Evolutionary conservation across 2,888 invertebrate genomes (phyloP).

Genomic region (Drosophila hawaiiensis): DNA sequence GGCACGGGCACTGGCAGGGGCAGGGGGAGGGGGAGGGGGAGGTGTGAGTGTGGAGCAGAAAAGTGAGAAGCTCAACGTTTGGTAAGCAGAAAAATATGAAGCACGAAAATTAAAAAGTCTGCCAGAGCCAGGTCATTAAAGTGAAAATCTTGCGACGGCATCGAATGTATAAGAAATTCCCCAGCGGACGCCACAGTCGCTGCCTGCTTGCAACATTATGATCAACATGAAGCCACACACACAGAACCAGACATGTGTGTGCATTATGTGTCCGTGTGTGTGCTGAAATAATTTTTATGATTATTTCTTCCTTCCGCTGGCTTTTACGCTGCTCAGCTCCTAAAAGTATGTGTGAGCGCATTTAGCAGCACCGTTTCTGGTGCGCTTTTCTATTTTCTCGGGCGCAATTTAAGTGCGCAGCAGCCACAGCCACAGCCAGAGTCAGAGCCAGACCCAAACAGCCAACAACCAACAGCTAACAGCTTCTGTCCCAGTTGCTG

Average conservation of each 20-base stretch:
- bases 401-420: conserved; percentile 68
- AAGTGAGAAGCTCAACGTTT: conserved; percentile 11
- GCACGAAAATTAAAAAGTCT: conserved; percentile 74
- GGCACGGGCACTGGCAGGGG: too few species aligned
- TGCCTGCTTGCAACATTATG: conserved; percentile 76
- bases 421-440: conserved; percentile 15
- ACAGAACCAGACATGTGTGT: conserved; percentile 21
- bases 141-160: conserved; percentile 63
- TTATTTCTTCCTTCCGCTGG: conserved; percentile 83
- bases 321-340: conserved; percentile 58
- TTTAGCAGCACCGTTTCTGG: conserved; percentile 60
- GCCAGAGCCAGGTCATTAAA: conserved; percentile 68
- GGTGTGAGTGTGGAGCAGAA: not conserved
- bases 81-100: conserved; percentile 73
- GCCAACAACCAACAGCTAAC: conserved; percentile 15
- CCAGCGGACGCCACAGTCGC: conserved; percentile 56
- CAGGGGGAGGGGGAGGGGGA: not conserved
- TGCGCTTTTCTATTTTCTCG: conserved; percentile 67
- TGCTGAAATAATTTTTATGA: conserved; percentile 83
- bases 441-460: conserved; percentile 2
- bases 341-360: conserved; percentile 68
- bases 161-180: conserved; percentile 68
- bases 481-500: conserved; percentile 29
- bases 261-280: conserved; percentile 41
- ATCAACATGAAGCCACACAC: conserved; percentile 57